phyloP scores from a whole-genome alignment of 2,113 vertebrate genomes.

The Calyptomena viridis region DNA sequence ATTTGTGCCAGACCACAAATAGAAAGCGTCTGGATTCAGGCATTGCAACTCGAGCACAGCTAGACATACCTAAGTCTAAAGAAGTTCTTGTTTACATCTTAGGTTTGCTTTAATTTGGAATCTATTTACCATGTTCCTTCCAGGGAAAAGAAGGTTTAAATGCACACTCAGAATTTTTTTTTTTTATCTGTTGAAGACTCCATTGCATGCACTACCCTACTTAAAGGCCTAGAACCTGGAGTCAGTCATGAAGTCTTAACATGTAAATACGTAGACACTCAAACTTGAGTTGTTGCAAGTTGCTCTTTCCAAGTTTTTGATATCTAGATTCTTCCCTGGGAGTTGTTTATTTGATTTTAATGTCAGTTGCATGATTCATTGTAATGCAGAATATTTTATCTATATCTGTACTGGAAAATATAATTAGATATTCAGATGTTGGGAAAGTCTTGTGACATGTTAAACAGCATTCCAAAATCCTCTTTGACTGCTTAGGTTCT shows the following conservation, averaged over 20 bases:
- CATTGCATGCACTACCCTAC: not conserved
- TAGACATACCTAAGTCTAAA: not conserved
- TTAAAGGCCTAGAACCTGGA: not conserved
- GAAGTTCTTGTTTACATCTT: not conserved
- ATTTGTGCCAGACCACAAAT: not conserved
- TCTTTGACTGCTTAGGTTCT: not conserved
- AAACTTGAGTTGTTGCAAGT: not conserved
- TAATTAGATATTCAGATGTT: not conserved
- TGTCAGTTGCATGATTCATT: not conserved
- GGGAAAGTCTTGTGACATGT: not conserved
- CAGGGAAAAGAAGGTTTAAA: not conserved
- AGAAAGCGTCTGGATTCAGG: not conserved
- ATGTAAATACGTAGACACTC: not conserved
- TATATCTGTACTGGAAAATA: not conserved
- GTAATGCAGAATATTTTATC: not conserved
- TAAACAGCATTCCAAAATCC: not conserved
- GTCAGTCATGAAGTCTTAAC: not conserved
- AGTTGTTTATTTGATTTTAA: not conserved
- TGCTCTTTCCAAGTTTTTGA: not conserved
- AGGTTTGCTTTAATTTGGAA: not conserved
- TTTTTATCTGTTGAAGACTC: not conserved
- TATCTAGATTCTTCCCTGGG: not conserved
- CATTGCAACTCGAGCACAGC: not conserved
- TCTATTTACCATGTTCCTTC: not conserved
- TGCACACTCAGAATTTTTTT: not conserved